Evolutionary conservation across 2,113 vertebrate species (phyloP), one percentile per base, ranked within the genome.

Genomic region (Megaceryle torquata): DNA sequence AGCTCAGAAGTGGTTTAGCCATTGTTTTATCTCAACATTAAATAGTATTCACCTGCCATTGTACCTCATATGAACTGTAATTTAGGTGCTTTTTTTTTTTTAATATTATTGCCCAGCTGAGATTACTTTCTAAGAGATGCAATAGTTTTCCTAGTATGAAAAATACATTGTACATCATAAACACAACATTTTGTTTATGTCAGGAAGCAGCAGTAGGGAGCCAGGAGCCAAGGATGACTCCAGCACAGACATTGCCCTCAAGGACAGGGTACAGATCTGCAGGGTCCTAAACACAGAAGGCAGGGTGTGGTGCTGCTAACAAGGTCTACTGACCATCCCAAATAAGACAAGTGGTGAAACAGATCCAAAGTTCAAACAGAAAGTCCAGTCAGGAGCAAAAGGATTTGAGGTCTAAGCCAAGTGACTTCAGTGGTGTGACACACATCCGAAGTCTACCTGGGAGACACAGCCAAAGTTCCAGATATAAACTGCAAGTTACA

Each of bases 311-410:
- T 9, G 29, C 31, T 72, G 59, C 3, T 12, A 26, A 19, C 25
- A 12, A 17, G 16, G 13, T 9, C 48, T 44, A 17, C 1, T 1
- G 4, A 13, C 15, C 4, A 2, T 7, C 50, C 53, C 4, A 0
- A 22, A 7, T 3, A 41, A 26, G 6, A 5, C 18, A 68, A 29
- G 19, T 0, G 10, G 10, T 19, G 60, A 70, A 51, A 11, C 5
- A 33, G 33, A 4, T 24, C 9, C 44, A 41, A 19, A 11, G 50
- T 26, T 8, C 25, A 70, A 18, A 51, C 2, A 33, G 25, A 70
- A 77, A 37, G 44, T n/a, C 14, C 59, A 72, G 17, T 26, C 44
- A 74, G 59, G 51, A 88, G 25, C 41, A 65, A 24, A 26, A 28
- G 10, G 29, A 19, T 31, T 2, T 60, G 12, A 43, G 29, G 4